phyloP scores from a whole-genome alignment of 1,140 invertebrate genomes.

The Leptinotarsa lineolata region DNA sequence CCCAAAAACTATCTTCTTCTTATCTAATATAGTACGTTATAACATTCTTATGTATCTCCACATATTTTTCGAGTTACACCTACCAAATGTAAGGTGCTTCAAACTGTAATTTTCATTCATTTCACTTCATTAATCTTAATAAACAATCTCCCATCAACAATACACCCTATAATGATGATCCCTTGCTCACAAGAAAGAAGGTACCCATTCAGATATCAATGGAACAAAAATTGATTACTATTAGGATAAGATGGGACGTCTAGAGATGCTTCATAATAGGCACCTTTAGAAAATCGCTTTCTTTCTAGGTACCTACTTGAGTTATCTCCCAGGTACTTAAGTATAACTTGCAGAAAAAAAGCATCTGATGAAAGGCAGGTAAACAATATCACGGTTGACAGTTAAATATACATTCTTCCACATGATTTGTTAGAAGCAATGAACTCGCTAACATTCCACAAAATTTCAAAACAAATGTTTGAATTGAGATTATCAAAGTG shows the following conservation, averaged over 20 bases:
- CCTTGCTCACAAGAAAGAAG: neutral
- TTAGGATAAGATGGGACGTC: neutral
- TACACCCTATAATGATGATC: too few relatives aligned
- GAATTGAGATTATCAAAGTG: neutral
- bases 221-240: constrained; percentile 5
- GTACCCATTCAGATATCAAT: constrained; percentile 11
- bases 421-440: neutral
- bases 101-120: too few relatives aligned
- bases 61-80: too few relatives aligned
- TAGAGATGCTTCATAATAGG: neutral
- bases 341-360: neutral
- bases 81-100: too few relatives aligned
- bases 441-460: neutral
- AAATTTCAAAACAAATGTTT: constrained; percentile 10
- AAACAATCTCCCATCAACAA: too few relatives aligned
- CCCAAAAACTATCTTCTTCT: too few relatives aligned
- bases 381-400: neutral
- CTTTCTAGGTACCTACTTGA: neutral
- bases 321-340: neutral
- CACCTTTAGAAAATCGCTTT: neutral
- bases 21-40: too few relatives aligned
- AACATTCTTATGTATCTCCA: too few relatives aligned
- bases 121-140: too few relatives aligned
- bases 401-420: neutral
- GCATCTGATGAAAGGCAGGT: neutral